Evolutionary conservation across 2,888 invertebrate genomes (phyloP).

Genomic region (Caenorhabditis auriculariae): DNA sequence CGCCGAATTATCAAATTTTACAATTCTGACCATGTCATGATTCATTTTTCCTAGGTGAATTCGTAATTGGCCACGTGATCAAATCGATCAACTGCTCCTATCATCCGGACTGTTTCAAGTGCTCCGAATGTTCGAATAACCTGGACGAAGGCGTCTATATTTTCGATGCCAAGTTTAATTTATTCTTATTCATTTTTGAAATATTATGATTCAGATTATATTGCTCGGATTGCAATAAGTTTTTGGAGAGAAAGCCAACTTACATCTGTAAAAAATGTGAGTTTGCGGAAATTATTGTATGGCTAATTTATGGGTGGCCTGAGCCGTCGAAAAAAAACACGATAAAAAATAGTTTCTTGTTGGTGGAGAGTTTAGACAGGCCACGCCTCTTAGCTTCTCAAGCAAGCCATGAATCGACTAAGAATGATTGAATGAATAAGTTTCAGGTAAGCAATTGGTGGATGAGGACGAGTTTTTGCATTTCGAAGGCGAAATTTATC

Average conservation of each 20-base stretch:
- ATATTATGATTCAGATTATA: too few relatives aligned
- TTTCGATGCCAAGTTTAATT: conserved; percentile 6
- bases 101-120: conserved; percentile 38
- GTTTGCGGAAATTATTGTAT: conserved; percentile 2
- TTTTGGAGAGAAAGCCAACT: conserved; percentile 16
- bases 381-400: too few relatives aligned
- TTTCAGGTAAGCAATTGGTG: conserved; percentile 32
- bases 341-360: too few relatives aligned
- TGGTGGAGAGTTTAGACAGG: too few relatives aligned
- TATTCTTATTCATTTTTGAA: too few relatives aligned
- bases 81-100: conserved; percentile 24
- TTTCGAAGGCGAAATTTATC: conserved; percentile 21
- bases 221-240: conserved; percentile 32
- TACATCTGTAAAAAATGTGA: conserved; percentile 37
- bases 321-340: too few relatives aligned
- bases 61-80: conserved; percentile 32
- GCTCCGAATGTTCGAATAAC: conserved; percentile 22
- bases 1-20: too few relatives aligned
- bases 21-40: too few relatives aligned
- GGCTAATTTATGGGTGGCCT: too few relatives aligned
- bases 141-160: conserved; percentile 22
- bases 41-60: conserved; percentile 18
- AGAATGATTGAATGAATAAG: neutral
- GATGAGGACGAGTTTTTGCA: conserved; percentile 27
- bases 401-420: too few relatives aligned